Evolutionary conservation across 2,888 invertebrate species (phyloP), one percentile per base, ranked within the genome.

Genomic region (Acheta domesticus): DNA sequence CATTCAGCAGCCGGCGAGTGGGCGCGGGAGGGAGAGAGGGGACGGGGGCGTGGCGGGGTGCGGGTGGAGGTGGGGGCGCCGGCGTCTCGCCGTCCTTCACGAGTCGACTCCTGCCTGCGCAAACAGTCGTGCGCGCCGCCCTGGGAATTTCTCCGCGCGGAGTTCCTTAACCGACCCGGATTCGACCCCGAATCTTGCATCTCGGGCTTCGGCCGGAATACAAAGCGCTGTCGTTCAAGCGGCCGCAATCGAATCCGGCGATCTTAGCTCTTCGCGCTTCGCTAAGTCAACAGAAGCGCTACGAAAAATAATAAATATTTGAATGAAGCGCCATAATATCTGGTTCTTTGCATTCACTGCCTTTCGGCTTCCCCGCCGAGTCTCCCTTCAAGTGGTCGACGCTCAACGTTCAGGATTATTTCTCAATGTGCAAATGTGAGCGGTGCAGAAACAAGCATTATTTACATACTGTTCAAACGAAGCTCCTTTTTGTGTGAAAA

Each of bases 261-360:
- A 19, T 19, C 62, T n/a, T 3, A 14, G 62, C 62, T 62, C 14
- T 62, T 16, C 62, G 16, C 62, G 62, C 16, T 62, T 0, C 1
- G 62, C 62, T 62, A 19, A 19, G 62, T 62, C 11, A 62, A 62
- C 62, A 62, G 36, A 36, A 62, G 62, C n/a, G n/a, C 62, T 62
- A n/a, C 62, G 16, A 62, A n/a, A 62, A 62, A 62, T 62, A 62
- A 62, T 62, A 62, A 62, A 62, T 62, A 62, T 62, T 62, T 62
- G 62, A 62, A 62, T 62, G 62, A 62, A 62, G n/a, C 62, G 16
- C 62, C 62, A 14, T 36, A 36, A 36, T 36, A 36, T 36, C 36
- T 36, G 36, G 36, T 36, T 36, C 36, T 36, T 36, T 36, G 36
- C 36, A 36, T 36, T 36, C 36, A 36, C 36, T 36, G 36, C 36